Percentiles rank a stretch among this genome's conserved stretches.
These are phyloP conservation scores for Callopanchax toddi DNA, from an alignment of 2,113 vertebrate species.

Conservation along the genomic window DNA sequence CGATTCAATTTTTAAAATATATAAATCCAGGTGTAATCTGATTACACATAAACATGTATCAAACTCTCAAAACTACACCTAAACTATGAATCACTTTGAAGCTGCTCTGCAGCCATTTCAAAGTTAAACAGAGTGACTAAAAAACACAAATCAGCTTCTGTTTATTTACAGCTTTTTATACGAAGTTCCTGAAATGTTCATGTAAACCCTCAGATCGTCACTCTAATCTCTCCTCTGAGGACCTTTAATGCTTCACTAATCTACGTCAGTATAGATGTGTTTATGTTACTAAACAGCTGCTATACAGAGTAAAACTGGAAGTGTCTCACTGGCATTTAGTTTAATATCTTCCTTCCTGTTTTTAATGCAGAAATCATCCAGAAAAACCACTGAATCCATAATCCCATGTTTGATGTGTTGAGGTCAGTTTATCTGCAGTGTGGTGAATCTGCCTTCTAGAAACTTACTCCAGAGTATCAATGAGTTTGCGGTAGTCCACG, in stretches of 20 bases:
- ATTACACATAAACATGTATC: too few species aligned
- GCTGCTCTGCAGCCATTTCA: neutral
- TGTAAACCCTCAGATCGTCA: slow-evolving; percentile 4
- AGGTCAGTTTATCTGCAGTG: neutral
- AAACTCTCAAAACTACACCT: too few species aligned
- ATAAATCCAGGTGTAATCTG: too few species aligned
- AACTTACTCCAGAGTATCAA: slow-evolving; percentile 93
- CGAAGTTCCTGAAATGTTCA: neutral
- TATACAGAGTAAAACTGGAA: slow-evolving; percentile 5
- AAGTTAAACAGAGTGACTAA: too few species aligned
- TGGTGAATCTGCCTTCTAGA: neutral
- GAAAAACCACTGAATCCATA: neutral
- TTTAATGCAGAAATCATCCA: neutral
- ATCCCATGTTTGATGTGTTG: neutral
- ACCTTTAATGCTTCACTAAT: slow-evolving; percentile 36
- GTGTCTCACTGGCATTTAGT: slow-evolving; percentile 17
- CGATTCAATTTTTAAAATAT: too few species aligned
- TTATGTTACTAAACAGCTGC: slow-evolving; percentile 17
- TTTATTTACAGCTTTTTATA: neutral
- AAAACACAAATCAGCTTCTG: too few species aligned
- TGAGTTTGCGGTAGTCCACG: slow-evolving; percentile 93
- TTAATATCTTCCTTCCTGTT: slow-evolving; percentile 2
- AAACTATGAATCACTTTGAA: too few species aligned
- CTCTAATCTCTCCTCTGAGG: slow-evolving; percentile 18
- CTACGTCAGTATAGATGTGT: neutral